These are phyloP conservation scores for Galeopsomyia nigrocyanea DNA, from an alignment of 2,888 invertebrate species.

Conservation along the genomic window DNA sequence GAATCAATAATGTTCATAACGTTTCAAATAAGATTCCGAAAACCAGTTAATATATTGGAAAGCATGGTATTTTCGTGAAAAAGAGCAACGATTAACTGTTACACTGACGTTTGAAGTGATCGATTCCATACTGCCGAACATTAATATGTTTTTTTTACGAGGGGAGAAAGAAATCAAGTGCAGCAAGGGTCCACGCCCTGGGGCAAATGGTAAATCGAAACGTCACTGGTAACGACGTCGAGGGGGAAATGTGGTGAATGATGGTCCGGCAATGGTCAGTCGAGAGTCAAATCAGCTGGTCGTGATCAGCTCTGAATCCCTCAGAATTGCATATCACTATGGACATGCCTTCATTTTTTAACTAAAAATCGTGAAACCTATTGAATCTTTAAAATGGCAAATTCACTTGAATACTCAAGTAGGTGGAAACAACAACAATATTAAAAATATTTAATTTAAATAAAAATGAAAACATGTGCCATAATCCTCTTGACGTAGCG, in stretches of 20 bases:
- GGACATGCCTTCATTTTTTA: slow-evolving; percentile 39
- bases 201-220: slow-evolving; percentile 31
- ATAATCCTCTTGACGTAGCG: not conserved
- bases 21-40: no score
- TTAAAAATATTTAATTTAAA: not conserved
- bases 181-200: slow-evolving; percentile 43
- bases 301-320: slow-evolving; percentile 59
- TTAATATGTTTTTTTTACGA: slow-evolving; percentile 18
- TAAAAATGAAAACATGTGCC: slow-evolving; percentile 1
- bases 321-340: slow-evolving; percentile 32
- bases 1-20: slow-evolving; percentile 3
- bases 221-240: slow-evolving; percentile 47
- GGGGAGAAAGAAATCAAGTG: slow-evolving; percentile 49
- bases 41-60: no score
- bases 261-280: slow-evolving; percentile 52
- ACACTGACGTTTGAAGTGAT: slow-evolving; percentile 16
- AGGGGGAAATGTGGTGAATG: slow-evolving; percentile 41
- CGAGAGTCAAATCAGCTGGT: slow-evolving; percentile 57
- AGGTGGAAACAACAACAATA: no score
- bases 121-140: slow-evolving; percentile 31
- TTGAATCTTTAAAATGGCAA: no score
- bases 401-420: no score
- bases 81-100: not conserved
- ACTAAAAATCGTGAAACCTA: not conserved
- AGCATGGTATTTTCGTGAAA: no score